Percentiles rank a stretch among this genome's conserved stretches.
Evolutionary conservation across 2,113 vertebrate genomes (phyloP).

Genomic region (Desmodus rotundus): DNA sequence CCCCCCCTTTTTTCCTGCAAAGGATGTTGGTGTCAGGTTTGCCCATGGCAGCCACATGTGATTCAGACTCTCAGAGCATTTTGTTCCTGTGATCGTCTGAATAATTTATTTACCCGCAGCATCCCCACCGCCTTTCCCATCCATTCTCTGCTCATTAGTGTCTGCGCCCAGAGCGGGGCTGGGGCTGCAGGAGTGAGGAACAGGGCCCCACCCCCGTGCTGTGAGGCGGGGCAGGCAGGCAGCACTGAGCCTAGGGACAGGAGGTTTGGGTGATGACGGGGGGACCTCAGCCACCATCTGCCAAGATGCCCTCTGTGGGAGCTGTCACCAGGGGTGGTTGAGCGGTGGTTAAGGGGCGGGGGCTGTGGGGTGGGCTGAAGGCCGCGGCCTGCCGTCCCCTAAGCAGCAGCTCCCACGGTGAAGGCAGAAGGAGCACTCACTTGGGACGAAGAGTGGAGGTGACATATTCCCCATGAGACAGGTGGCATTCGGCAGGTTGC

Average conservation of each 20-base stretch:
- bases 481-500: not conserved
- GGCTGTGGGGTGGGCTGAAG: not conserved
- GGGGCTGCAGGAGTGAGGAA: not conserved
- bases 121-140: not conserved
- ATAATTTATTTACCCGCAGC: constrained; percentile 1
- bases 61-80: not conserved
- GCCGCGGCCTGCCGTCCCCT: not conserved
- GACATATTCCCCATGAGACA: not conserved
- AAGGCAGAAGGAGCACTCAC: not conserved
- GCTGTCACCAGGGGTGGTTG: not conserved
- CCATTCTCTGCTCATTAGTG: not conserved
- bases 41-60: not conserved
- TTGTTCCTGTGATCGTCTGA: not conserved
- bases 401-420: not conserved
- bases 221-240: not conserved
- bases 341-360: not conserved
- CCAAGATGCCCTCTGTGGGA: not conserved
- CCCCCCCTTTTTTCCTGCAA: not conserved
- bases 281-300: not conserved
- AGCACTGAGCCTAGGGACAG: not conserved
- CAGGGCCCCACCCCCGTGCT: not conserved
- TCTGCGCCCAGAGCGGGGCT: not conserved
- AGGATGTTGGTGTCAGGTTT: not conserved
- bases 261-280: not conserved
- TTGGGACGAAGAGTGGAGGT: not conserved